These are phyloP conservation scores for Lindbergichthys nudifrons DNA, from an alignment of 2,797 vertebrate species.

Conservation along the genomic window DNA sequence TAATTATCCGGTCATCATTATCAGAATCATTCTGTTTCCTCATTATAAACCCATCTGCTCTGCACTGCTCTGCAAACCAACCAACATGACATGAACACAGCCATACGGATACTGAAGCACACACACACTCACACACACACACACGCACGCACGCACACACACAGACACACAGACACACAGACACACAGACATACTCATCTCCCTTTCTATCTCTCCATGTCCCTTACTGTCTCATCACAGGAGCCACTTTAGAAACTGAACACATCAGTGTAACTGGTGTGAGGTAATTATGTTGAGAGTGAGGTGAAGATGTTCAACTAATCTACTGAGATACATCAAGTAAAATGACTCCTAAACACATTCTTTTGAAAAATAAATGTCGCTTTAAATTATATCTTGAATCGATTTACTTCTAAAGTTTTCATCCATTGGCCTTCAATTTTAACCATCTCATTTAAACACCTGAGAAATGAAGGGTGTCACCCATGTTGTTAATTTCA, in stretches of 20 bases:
- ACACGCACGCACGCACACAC: slow-evolving; percentile 10
- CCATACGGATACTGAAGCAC: slow-evolving; percentile 25
- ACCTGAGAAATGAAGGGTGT: background rate
- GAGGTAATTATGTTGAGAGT: slow-evolving; percentile 62
- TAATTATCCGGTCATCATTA: slow-evolving; percentile 76
- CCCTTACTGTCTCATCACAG: slow-evolving; percentile 51
- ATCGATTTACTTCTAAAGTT: background rate
- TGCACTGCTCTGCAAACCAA: slow-evolving; percentile 56
- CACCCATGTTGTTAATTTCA: no score
- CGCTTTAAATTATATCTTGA: background rate
- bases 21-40: slow-evolving; percentile 71
- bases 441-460: slow-evolving; percentile 1
- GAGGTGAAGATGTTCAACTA: slow-evolving; percentile 56
- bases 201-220: slow-evolving; percentile 8
- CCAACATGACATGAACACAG: slow-evolving; percentile 38
- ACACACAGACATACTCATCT: background rate
- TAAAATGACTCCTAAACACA: slow-evolving; percentile 23
- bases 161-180: background rate
- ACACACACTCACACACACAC: slow-evolving; percentile 32
- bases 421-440: background rate
- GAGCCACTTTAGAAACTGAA: slow-evolving; percentile 63
- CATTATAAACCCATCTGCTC: slow-evolving; percentile 72
- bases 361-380: background rate
- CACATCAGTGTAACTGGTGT: slow-evolving; percentile 56
- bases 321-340: slow-evolving; percentile 50